These are phyloP conservation scores for Passerculus sandwichensis DNA, from an alignment of 2,797 vertebrate genomes.

Conservation along the genomic window DNA sequence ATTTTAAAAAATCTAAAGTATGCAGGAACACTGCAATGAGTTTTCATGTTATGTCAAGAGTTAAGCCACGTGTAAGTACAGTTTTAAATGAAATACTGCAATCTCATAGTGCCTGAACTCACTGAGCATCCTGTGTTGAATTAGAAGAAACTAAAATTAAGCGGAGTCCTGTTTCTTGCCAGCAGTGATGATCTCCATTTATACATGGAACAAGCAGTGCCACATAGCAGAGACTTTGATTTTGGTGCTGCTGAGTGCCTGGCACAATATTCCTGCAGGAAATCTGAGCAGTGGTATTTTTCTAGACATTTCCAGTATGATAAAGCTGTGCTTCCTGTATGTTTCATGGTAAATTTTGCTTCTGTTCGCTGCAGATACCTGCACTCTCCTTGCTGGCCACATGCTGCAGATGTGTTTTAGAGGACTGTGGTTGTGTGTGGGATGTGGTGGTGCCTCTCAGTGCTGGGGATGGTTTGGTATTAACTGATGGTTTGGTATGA, in stretches of 20 bases:
- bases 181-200: neutral
- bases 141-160: neutral
- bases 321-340: neutral
- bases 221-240: neutral
- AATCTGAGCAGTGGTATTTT: neutral
- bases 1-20: neutral
- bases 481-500: neutral
- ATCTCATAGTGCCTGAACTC: neutral
- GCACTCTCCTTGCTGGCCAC: fast-evolving
- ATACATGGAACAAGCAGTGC: neutral
- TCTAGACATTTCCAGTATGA: neutral
- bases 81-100: neutral
- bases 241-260: neutral
- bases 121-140: neutral
- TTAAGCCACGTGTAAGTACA: neutral
- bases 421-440: neutral
- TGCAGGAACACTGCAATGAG: fast-evolving
- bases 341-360: neutral
- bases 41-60: neutral
- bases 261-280: neutral
- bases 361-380: neutral
- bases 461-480: neutral
- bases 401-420: fast-evolving
- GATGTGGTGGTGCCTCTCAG: neutral
- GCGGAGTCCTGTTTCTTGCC: neutral